phyloP scores from a whole-genome alignment of 2,113 vertebrate genomes.

The Hipposideros armiger region DNA sequence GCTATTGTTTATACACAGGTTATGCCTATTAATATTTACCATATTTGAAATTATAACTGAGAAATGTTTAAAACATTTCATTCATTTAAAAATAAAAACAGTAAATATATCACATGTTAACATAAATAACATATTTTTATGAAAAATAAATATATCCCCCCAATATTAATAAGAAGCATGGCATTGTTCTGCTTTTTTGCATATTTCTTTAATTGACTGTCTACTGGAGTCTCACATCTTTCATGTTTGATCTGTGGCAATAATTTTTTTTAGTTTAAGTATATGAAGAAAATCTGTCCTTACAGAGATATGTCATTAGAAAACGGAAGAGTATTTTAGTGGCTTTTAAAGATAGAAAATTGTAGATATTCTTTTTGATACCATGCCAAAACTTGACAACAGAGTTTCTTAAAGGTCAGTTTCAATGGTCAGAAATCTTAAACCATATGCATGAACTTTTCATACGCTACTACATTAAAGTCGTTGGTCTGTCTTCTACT shows the following conservation, averaged over 20 bases:
- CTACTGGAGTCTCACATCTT: not conserved
- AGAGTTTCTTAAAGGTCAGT: not conserved
- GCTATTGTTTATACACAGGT: not conserved
- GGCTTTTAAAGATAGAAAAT: not conserved
- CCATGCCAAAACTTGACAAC: not conserved
- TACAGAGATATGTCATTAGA: not conserved
- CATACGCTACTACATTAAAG: not conserved
- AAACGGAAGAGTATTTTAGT: not conserved
- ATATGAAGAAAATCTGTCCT: not conserved
- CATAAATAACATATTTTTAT: not conserved
- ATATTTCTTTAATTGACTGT: not conserved
- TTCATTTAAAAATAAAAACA: not conserved
- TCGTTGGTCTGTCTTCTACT: not conserved
- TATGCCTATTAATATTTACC: not conserved
- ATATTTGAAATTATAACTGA: not conserved
- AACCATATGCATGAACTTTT: not conserved
- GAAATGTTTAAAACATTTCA: conserved; percentile 35
- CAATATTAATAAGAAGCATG: not conserved
- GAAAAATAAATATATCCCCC: not conserved
- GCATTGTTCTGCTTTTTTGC: not conserved
- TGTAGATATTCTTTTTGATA: not conserved
- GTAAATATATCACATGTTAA: not conserved
- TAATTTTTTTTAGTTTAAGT: not conserved
- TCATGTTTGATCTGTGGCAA: not conserved
- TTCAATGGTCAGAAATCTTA: not conserved